Base-by-base conservation (phyloP, 2,113 vertebrate genomes). In the Spermophilus dauricus region DNA sequence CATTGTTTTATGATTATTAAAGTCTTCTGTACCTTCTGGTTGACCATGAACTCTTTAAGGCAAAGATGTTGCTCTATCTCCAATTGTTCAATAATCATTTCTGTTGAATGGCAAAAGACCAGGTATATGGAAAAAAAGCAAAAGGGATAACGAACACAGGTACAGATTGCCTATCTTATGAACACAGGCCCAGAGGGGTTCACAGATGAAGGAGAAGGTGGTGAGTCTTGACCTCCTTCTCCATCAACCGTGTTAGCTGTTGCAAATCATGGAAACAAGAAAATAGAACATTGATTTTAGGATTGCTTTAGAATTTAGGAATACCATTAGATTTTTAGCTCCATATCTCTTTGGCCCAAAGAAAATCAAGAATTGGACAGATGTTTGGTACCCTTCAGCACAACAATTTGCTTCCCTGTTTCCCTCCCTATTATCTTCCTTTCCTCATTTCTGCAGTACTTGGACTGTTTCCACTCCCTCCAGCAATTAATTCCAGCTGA, bases 401-500 rank as follows among this genome's bases (percentile, higher is more conserved):
- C 24, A 56, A 5, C 24, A 56, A 5, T 14, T 22, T 1, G 8
- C 2, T 81, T 90, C 39, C 20, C 24, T 39, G 14, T 58, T 67
- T 26, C 45, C 42, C 22, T 63, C 0, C 0, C 7, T 5, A 89
- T 51, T 37, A 5, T 58, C 3, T 17, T 9, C 56, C 67, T 84
- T 56, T 48, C 51, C 28, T 73, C 91, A 70, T 63, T 87, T 94
- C 24, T 51, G 22, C 12, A 76, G 48, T 11, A 73, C 32, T 37
- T n/a, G 22, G 9, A 6, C 77, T 67, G 8, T 63, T 91, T 91
- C 6, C 17, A 2, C 18, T 17, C 0, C 6, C 18, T n/a, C 0
- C 37, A 58, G 58, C 37, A 82, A n/a, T 86, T 82, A 96, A 69
- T 94, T 82, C 28, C 75, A 86, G 30, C n/a, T 88, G 26, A 85